A percentile compares a stretch with the other conserved stretches of the same genome.
phyloP scores from a whole-genome alignment of 2,797 vertebrate species.

The Anisognathus igniventris region DNA sequence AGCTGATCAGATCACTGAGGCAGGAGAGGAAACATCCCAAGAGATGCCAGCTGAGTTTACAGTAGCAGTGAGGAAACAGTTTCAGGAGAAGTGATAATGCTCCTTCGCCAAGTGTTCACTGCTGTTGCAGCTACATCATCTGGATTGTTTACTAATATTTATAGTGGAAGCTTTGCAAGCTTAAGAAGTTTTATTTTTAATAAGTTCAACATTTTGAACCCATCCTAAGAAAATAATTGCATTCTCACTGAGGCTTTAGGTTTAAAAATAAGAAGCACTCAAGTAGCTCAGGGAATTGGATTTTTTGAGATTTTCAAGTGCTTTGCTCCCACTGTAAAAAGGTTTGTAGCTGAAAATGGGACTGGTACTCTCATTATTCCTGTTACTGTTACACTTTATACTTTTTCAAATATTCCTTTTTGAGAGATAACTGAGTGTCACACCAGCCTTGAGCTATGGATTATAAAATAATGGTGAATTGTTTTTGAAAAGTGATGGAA shows the following conservation, averaged over 20 bases:
- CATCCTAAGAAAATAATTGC: not conserved
- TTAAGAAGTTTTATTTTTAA: constrained; percentile 15
- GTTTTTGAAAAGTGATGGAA: not conserved
- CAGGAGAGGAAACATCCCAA: not conserved
- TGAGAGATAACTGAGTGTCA: not conserved
- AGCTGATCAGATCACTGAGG: not conserved
- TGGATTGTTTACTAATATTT: constrained; percentile 42
- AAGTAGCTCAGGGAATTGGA: not conserved
- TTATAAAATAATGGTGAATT: not conserved
- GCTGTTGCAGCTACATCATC: not conserved
- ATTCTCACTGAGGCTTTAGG: not conserved
- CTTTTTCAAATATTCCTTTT: not conserved
- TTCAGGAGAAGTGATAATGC: not conserved
- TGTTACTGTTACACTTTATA: not conserved
- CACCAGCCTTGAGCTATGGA: not conserved
- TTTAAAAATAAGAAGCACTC: not conserved
- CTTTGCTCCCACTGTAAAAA: not conserved
- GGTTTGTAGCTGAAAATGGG: not conserved
- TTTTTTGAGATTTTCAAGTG: not conserved
- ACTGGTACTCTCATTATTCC: not conserved
- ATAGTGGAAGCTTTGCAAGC: not conserved
- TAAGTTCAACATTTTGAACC: constrained; percentile 4
- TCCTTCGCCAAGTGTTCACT: not conserved
- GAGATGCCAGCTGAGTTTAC: constrained; percentile 22
- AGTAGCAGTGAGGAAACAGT: not conserved